These are phyloP conservation scores for Chelmon rostratus DNA, from an alignment of 2,797 vertebrate species.

Conservation along the genomic window DNA sequence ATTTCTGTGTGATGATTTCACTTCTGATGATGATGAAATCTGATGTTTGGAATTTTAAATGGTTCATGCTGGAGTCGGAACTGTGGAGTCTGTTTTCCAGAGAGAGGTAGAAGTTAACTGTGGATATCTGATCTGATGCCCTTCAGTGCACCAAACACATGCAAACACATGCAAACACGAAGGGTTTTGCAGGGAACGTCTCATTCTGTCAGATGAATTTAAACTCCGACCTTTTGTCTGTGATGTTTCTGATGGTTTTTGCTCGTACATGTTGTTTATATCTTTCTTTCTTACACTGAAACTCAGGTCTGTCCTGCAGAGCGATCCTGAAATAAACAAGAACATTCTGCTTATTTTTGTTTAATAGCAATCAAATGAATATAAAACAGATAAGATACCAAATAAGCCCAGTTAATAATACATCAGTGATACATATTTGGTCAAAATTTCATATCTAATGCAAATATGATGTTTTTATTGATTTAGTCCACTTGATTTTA, in stretches of 20 bases:
- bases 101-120: background rate
- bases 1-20: conserved; percentile 9
- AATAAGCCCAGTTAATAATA: no score
- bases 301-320: background rate
- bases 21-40: no score
- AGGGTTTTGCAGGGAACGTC: background rate
- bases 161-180: background rate
- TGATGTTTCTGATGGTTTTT: background rate
- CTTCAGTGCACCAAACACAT: background rate
- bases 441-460: no score
- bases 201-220: background rate
- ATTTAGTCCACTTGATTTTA: no score
- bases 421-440: no score
- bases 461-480: no score
- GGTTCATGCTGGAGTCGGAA: background rate
- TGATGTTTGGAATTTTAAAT: background rate
- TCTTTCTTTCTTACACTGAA: background rate
- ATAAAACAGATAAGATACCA: no score
- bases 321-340: background rate
- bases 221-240: background rate
- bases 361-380: no score
- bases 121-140: background rate
- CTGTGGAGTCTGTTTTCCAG: background rate
- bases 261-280: no score
- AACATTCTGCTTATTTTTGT: no score